Evolutionary conservation across 2,797 vertebrate genomes (phyloP).

Genomic region (Pteronotus mesoamericanus): DNA sequence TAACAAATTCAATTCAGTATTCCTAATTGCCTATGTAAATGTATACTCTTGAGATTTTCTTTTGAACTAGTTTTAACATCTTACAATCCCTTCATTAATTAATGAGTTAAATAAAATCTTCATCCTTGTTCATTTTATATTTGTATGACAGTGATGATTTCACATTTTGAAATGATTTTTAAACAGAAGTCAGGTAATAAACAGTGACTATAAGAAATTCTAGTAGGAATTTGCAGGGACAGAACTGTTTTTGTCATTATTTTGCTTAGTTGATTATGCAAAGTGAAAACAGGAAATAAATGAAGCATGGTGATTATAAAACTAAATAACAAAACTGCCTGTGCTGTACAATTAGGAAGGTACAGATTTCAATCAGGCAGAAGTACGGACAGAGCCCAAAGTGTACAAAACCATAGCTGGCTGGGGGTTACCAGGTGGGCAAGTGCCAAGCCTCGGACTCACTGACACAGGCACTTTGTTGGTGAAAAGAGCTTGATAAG

Average conservation of each 20-base stretch:
- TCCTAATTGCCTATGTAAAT: not conserved
- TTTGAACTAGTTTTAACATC: not conserved
- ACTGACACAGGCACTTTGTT: not conserved
- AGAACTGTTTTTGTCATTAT: not conserved
- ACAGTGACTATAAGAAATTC: not conserved
- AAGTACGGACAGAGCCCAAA: not conserved
- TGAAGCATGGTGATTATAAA: not conserved
- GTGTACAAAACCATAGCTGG: not conserved
- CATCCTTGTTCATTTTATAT: not conserved
- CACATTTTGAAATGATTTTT: not conserved
- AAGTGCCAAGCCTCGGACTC: too few species aligned
- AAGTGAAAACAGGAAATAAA: not conserved
- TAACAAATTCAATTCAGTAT: not conserved
- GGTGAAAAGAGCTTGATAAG: not conserved
- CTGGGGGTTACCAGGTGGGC: fast-evolving
- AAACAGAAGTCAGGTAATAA: not conserved
- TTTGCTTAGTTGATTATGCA: not conserved
- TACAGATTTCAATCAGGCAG: not conserved
- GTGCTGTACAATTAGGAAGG: not conserved
- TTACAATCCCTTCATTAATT: not conserved
- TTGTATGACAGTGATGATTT: not conserved
- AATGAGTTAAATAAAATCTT: not conserved
- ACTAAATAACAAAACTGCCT: not conserved
- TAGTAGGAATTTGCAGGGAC: not conserved
- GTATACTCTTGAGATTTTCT: not conserved